Evolutionary conservation across 2,113 vertebrate genomes (phyloP).

Genomic region (Penelope pileata): DNA sequence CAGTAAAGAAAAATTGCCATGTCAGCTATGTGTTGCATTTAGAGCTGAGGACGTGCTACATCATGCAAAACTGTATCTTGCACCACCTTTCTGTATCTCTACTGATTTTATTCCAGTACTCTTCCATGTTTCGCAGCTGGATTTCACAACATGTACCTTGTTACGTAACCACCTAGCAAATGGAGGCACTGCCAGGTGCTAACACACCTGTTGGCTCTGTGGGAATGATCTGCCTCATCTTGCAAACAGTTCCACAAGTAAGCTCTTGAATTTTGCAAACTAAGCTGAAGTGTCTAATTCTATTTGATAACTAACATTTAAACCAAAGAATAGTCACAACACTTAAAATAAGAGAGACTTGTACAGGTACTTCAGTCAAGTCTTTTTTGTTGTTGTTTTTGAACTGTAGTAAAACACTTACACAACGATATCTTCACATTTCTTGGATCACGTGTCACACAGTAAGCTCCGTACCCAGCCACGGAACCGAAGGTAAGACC

Average conservation of each 20-base stretch:
- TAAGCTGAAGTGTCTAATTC: not conserved
- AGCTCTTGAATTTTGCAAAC: not conserved
- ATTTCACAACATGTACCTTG: not conserved
- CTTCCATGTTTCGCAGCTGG: not conserved
- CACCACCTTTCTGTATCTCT: not conserved
- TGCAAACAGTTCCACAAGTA: not conserved
- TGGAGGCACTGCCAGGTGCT: not conserved
- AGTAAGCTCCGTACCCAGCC: slow-evolving; percentile 89
- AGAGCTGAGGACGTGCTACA: accelerated
- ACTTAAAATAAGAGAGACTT: not conserved
- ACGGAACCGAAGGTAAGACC: slow-evolving; percentile 87
- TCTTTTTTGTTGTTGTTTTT: not conserved
- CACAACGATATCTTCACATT: slow-evolving; percentile 87
- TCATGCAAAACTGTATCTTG: not conserved
- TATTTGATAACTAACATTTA: not conserved
- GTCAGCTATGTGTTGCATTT: not conserved
- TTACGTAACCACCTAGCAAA: not conserved
- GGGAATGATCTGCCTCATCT: not conserved
- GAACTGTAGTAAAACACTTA: slow-evolving; percentile 75
- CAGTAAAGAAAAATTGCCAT: not conserved
- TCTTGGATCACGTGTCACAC: slow-evolving; percentile 78
- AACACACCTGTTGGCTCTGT: not conserved
- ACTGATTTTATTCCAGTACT: not conserved
- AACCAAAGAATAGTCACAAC: not conserved
- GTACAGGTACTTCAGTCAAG: not conserved